Evolutionary conservation across 2,113 vertebrate species (phyloP).

Genomic region (Austrofundulus limnaeus): DNA sequence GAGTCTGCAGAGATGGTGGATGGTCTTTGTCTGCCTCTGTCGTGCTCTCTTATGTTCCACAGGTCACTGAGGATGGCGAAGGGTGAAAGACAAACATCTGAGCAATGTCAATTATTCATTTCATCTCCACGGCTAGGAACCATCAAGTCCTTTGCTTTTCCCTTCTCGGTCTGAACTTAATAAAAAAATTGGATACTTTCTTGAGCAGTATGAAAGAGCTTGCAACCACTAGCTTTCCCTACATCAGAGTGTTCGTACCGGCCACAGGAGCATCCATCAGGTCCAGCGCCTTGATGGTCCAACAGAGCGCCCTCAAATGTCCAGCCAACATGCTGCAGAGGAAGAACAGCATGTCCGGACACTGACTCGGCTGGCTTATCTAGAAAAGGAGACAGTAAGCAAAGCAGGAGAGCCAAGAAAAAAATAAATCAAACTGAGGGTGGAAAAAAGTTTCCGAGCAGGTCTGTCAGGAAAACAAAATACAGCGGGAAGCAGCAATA

Average conservation of each 20-base stretch:
- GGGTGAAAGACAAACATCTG: slow-evolving; percentile 3
- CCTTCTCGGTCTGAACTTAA: neutral
- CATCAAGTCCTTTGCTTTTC: neutral
- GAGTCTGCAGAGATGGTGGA: slow-evolving; percentile 12
- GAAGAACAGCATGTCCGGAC: slow-evolving; percentile 85
- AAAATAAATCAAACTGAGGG: slow-evolving; percentile 6
- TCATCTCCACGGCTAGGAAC: neutral
- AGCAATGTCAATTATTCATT: slow-evolving; percentile 9
- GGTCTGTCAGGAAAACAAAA: slow-evolving; percentile 2
- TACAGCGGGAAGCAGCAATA: slow-evolving; percentile 1
- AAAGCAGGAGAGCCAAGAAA: neutral
- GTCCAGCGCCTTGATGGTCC: slow-evolving; percentile 74
- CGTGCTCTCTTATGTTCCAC: neutral
- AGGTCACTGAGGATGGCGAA: slow-evolving; percentile 4
- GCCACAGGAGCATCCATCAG: slow-evolving; percentile 50
- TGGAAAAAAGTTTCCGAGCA: slow-evolving; percentile 2
- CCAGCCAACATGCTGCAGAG: slow-evolving; percentile 87
- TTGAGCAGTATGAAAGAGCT: neutral
- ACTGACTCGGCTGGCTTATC: slow-evolving; percentile 82
- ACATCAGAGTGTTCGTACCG: slow-evolving; percentile 37
- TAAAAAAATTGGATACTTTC: neutral
- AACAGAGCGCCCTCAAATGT: slow-evolving; percentile 78
- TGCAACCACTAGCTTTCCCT: neutral
- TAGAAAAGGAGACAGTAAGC: slow-evolving; percentile 45
- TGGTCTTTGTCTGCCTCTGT: slow-evolving; percentile 4